These are phyloP conservation scores for Spicauda simplicius DNA, from an alignment of 2,888 invertebrate genomes.

Conservation along the genomic window DNA sequence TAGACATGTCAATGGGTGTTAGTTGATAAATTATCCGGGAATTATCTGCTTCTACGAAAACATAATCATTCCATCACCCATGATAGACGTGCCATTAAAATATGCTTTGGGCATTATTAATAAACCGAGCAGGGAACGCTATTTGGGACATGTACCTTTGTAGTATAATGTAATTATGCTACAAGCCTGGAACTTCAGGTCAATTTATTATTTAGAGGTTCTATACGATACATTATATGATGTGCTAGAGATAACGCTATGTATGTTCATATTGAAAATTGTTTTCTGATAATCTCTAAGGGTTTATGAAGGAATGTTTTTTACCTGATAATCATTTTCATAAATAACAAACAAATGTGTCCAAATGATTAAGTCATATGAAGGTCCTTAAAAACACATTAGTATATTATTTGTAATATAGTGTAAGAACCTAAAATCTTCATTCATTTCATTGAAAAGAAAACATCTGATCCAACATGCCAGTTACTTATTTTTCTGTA, in stretches of 20 bases:
- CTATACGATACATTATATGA: too few species aligned
- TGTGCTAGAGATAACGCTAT: too few species aligned
- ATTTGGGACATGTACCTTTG: background rate
- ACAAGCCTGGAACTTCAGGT: background rate
- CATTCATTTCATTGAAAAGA: background rate
- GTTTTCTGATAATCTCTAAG: too few species aligned
- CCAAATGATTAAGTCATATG: too few species aligned
- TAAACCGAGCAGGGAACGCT: background rate
- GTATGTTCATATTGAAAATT: too few species aligned
- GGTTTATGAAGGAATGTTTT: too few species aligned
- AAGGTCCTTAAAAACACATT: too few species aligned
- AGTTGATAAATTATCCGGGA: constrained; percentile 52
- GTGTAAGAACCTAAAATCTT: too few species aligned
- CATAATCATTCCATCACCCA: constrained; percentile 20
- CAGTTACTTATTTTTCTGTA: constrained; percentile 19
- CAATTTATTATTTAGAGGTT: too few species aligned
- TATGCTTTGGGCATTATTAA: constrained; percentile 7
- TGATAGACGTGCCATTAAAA: constrained; percentile 18
- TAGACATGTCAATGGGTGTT: constrained; percentile 53
- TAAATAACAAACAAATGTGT: too few species aligned
- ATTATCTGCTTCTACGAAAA: constrained; percentile 23
- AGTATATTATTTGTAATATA: too few species aligned
- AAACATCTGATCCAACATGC: constrained; percentile 16
- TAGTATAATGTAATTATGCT: background rate
- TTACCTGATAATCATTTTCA: too few species aligned